phyloP scores from a whole-genome alignment of 2,888 invertebrate genomes.

The Catocala nupta region DNA sequence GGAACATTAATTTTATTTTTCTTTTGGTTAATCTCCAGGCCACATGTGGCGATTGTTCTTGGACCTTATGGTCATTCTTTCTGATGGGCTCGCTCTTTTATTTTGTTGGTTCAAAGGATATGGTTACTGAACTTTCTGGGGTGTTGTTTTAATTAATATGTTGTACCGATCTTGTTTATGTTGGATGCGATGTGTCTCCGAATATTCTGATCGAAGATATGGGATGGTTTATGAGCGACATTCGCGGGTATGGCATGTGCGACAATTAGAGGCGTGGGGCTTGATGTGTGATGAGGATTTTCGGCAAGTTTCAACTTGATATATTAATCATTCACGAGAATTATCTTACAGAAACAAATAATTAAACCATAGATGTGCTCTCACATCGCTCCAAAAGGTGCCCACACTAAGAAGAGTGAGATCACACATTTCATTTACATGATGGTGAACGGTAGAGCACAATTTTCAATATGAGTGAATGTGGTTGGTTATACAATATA shows the following conservation, averaged over 20 bases:
- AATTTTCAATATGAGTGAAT: too few relatives aligned
- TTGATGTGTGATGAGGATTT: background rate
- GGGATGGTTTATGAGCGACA: conserved; percentile 39
- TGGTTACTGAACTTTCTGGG: conserved; percentile 77
- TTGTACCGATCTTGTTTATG: conserved; percentile 65
- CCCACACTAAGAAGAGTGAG: too few relatives aligned
- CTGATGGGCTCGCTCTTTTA: conserved; percentile 60
- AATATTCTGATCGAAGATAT: conserved; percentile 49
- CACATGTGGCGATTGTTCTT: conserved; percentile 86
- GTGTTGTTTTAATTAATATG: conserved; percentile 83
- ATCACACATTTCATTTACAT: too few relatives aligned
- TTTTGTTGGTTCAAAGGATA: conserved; percentile 56
- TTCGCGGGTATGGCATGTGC: conserved; percentile 29
- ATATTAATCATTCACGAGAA: too few relatives aligned
- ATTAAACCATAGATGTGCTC: too few relatives aligned
- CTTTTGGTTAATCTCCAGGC: conserved; percentile 84
- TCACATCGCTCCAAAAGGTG: too few relatives aligned
- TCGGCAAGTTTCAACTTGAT: background rate
- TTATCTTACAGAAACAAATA: too few relatives aligned
- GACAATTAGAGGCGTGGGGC: conserved; percentile 29
- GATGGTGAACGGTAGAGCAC: too few relatives aligned
- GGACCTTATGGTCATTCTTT: conserved; percentile 85
- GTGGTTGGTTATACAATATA: too few relatives aligned
- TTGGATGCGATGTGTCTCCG: conserved; percentile 49
- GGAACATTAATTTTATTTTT: conserved; percentile 81